Evolutionary conservation across 1,140 invertebrate genomes (phyloP).

Genomic region (Drosophila rufa): DNA sequence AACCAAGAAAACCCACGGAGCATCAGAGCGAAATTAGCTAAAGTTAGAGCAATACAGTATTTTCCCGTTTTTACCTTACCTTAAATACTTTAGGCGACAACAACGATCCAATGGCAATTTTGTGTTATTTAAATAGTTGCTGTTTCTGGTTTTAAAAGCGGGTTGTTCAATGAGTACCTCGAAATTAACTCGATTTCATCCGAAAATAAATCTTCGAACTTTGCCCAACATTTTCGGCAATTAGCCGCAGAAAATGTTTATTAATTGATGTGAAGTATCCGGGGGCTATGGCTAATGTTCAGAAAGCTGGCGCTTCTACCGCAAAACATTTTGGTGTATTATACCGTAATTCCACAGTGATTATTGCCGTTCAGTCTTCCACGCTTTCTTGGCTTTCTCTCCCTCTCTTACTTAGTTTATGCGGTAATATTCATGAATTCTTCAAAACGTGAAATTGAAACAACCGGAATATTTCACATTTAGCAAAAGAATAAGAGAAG

Average conservation of each 20-base stretch:
- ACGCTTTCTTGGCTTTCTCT: constrained; percentile 65
- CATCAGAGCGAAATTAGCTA: background rate
- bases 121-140: constrained; percentile 2
- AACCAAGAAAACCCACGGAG: background rate
- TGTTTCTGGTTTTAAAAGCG: constrained; percentile 20
- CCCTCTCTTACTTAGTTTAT: background rate
- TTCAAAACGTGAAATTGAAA: too few relatives aligned
- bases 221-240: constrained; percentile 38
- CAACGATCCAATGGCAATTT: background rate
- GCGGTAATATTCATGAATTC: background rate
- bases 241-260: constrained; percentile 46
- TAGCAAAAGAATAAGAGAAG: background rate
- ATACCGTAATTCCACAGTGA: constrained; percentile 58
- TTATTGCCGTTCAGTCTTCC: constrained; percentile 62
- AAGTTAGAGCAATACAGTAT: background rate
- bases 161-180: constrained; percentile 23
- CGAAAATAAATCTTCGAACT: constrained; percentile 12
- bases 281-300: constrained; percentile 36
- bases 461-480: background rate
- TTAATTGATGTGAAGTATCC: constrained; percentile 47
- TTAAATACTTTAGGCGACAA: background rate
- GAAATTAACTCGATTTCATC: constrained; percentile 8
- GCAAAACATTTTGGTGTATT: constrained; percentile 34
- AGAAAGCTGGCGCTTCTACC: constrained; percentile 38
- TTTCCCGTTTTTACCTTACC: background rate